These are phyloP conservation scores for Lumbricus terrestris DNA, from an alignment of 2,888 invertebrate species.

Conservation along the genomic window DNA sequence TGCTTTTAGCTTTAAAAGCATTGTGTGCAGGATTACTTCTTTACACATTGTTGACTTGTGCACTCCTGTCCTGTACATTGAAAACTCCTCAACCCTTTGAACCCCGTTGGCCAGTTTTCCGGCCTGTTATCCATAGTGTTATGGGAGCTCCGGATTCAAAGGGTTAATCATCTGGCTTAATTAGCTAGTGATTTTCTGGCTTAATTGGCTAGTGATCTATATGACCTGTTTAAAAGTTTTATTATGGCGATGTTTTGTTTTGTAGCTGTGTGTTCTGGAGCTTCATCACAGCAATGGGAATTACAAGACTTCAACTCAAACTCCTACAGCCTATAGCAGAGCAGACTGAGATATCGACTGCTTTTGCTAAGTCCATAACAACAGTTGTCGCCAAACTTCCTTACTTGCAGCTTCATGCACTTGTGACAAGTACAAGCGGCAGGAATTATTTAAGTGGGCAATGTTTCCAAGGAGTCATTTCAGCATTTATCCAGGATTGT, in stretches of 20 bases:
- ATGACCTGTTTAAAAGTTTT: not conserved
- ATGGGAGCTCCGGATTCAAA: no score
- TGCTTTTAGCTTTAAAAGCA: no score
- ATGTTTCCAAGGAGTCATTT: not conserved
- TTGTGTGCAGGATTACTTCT: no score
- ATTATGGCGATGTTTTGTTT: not conserved
- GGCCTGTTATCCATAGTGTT: no score
- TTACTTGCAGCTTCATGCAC: not conserved
- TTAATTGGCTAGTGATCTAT: not conserved
- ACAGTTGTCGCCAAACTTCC: not conserved
- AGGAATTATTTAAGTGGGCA: not conserved
- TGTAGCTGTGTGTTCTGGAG: not conserved
- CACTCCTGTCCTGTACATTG: no score
- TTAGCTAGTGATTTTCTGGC: no score
- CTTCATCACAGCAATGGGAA: not conserved
- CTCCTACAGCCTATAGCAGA: not conserved
- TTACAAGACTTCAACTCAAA: constrained; percentile 6
- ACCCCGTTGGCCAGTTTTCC: no score
- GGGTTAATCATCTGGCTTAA: no score
- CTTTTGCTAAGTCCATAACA: not conserved
- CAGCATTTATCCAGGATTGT: not conserved
- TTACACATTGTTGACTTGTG: no score
- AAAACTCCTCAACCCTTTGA: no score
- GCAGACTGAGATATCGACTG: not conserved
- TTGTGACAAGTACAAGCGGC: not conserved